Conservation (phyloP, 2,113 vertebrate species). For the Pagrus major region DNA sequence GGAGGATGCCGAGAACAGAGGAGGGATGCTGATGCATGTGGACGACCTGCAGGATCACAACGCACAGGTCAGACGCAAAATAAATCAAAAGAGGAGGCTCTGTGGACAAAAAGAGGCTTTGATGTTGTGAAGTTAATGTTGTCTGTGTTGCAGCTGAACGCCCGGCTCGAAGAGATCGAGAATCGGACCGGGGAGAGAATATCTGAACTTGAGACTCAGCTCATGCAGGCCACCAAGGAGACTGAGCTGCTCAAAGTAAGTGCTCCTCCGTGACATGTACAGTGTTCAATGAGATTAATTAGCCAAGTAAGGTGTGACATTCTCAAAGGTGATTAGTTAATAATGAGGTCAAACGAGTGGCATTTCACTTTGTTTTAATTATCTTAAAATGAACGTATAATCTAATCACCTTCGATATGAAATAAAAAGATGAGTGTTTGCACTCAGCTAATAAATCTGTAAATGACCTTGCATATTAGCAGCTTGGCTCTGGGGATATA, state of each 20-base stretch:
- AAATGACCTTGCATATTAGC: slow-evolving; percentile 3
- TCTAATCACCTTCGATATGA: neutral
- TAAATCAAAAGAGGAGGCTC: neutral
- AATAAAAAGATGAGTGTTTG: neutral
- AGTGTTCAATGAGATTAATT: slow-evolving; percentile 7
- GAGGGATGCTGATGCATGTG: slow-evolving; percentile 90
- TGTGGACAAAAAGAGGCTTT: neutral
- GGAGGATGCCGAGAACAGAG: slow-evolving; percentile 95
- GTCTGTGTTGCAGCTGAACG: slow-evolving; percentile 83
- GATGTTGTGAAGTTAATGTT: neutral
- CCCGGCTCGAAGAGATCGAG: slow-evolving; percentile 89
- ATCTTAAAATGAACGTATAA: slow-evolving; percentile 11
- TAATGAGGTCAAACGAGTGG: slow-evolving; percentile 14
- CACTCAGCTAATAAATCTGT: accelerated
- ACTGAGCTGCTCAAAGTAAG: slow-evolving; percentile 89
- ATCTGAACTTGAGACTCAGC: slow-evolving; percentile 92
- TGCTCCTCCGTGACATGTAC: neutral
- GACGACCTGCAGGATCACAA: slow-evolving; percentile 92
- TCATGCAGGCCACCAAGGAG: slow-evolving; percentile 92
- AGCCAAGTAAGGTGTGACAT: neutral
- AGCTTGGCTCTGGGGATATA: neutral
- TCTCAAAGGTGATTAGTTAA: neutral
- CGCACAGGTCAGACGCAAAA: slow-evolving; percentile 79
- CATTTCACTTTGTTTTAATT: slow-evolving; percentile 17
- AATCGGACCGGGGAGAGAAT: slow-evolving; percentile 89